Evolutionary conservation across 2,113 vertebrate species (phyloP).

Genomic region (Urocolius indicus): DNA sequence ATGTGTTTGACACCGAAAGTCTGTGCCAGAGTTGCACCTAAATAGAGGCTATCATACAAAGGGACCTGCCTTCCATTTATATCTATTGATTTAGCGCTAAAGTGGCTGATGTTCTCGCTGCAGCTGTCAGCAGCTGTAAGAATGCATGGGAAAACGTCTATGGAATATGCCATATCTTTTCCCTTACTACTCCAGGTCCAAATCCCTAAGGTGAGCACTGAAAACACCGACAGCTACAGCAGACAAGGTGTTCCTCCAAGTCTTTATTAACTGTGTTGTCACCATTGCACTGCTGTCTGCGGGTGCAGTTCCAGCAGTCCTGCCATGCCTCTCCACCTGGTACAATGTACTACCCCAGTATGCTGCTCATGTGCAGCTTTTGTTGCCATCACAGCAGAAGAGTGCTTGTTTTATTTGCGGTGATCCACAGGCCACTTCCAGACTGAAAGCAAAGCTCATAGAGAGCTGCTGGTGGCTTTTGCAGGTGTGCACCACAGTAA

Average conservation of each 20-base stretch:
- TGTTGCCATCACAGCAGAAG: background rate
- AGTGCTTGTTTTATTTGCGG: background rate
- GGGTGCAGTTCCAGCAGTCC: fast-evolving
- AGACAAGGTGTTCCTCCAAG: background rate
- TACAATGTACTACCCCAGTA: background rate
- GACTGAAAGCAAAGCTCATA: background rate
- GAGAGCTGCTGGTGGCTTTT: background rate
- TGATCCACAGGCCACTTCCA: background rate
- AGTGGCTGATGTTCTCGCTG: background rate
- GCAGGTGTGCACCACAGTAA: background rate
- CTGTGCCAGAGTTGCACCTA: background rate
- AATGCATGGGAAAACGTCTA: background rate
- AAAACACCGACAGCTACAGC: background rate
- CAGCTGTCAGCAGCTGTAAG: background rate
- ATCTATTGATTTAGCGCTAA: background rate
- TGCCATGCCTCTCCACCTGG: background rate
- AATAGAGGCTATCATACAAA: background rate
- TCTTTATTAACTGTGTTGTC: background rate
- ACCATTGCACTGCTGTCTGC: background rate
- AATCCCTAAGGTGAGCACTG: background rate
- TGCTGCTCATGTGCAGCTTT: background rate
- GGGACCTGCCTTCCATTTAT: background rate
- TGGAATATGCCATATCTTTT: background rate
- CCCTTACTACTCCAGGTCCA: background rate
- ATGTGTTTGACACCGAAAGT: background rate